Evolutionary conservation across 2,113 vertebrate species (phyloP).

Genomic region (Fregata magnificens): DNA sequence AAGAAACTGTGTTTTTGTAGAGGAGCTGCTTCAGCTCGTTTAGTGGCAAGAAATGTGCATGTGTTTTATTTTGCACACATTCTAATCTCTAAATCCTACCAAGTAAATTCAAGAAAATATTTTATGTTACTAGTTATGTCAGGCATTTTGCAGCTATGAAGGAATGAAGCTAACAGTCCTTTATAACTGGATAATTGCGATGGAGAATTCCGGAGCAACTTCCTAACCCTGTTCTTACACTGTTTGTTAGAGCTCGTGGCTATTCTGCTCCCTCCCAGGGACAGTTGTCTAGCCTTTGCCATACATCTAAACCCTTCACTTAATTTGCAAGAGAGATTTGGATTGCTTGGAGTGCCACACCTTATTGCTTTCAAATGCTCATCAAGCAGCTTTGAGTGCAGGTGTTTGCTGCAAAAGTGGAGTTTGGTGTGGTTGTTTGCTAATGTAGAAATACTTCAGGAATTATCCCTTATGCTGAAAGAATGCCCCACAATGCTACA

Average conservation of each 20-base stretch:
- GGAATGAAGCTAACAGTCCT: background rate
- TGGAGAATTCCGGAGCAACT: background rate
- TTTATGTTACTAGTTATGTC: background rate
- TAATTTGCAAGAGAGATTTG: background rate
- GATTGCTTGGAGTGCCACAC: background rate
- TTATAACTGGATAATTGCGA: background rate
- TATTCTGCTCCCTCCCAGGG: background rate
- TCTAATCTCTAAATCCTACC: background rate
- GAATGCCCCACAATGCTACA: background rate
- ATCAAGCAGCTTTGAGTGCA: background rate
- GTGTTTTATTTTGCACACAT: background rate
- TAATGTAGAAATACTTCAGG: background rate
- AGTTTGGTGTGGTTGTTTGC: background rate
- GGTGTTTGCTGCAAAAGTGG: background rate
- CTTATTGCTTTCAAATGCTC: background rate
- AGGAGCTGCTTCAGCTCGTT: background rate
- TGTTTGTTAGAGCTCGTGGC: background rate
- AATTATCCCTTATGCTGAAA: background rate
- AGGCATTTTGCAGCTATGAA: background rate
- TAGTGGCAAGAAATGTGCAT: background rate
- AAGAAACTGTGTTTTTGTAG: background rate
- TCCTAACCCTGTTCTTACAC: background rate
- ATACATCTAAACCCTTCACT: background rate
- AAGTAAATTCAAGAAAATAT: background rate
- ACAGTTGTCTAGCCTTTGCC: background rate